Base-by-base conservation (phyloP, 1,140 invertebrate genomes). In the Cherax quadricarinatus region DNA sequence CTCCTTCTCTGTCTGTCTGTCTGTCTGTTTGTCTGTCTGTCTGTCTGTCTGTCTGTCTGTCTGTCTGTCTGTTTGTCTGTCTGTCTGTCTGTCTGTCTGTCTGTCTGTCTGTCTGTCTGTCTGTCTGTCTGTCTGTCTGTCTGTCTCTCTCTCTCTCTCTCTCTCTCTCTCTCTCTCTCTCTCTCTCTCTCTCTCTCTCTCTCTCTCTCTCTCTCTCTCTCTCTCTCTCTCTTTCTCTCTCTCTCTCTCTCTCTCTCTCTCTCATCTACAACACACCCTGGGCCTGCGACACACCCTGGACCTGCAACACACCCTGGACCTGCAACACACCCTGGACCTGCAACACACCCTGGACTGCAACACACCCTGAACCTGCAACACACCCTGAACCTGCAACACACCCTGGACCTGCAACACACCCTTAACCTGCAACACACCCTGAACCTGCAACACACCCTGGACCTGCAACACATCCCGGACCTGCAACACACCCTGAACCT, bases 81-180 rank as follows among this genome's bases (percentile, higher is more conserved):
- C 81, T 83, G 12, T 53, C 81, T 83, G 4, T 18, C 48, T 53
- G 6, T 53, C 53, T 53, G 48, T 53, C 53, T 18, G 6, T 53
- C 81, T n/a, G 12, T 53, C 81, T 53, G 6, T 53, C 53, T 53
- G 6, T 53, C 53, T 53, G 2, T 24, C 41, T 53, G 2, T 53
- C 41, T 83, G 4, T 53, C 81, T 53, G 48, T 53, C 49, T 83
- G 3, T 83, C 49, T 83, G 48, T 53, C 49, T 53, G 5, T 53
- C 81, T 53, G 3, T 83, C 49, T 83, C 49, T 53, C 49, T 53
- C 81, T 83, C 81, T 53, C 81, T 83, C 81, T 53, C 49, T 83
- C 48, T 53, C 41, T 57, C 48, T 24, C 49, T 83, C 81, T 83
- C 48, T 83, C 81, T 53, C 81, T 16, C 4, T 83, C 53, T 21